Evolutionary conservation across 2,888 invertebrate genomes (phyloP).

Genomic region (Latrodectus hesperus): DNA sequence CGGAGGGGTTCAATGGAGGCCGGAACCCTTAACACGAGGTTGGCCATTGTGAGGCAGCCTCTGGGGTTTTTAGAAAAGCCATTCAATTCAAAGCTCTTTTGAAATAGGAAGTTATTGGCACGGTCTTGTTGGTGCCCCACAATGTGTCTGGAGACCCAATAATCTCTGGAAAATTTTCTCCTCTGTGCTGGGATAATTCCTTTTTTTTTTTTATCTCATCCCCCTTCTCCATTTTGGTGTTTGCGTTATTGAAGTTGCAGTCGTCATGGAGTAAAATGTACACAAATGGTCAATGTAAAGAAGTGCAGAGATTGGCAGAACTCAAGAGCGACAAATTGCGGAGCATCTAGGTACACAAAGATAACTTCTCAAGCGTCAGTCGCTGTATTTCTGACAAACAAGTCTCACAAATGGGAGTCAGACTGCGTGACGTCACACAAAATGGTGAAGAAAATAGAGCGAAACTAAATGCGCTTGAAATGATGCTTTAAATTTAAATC

Average conservation of each 20-base stretch:
- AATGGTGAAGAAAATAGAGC: too few species aligned
- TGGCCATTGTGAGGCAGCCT: slow-evolving; percentile 30
- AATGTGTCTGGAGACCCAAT: slow-evolving; percentile 17
- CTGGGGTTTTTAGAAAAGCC: slow-evolving; percentile 40
- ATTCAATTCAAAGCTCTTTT: slow-evolving; percentile 34
- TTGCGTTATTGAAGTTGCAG: slow-evolving; percentile 9
- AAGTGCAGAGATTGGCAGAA: not conserved
- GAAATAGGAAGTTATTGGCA: slow-evolving; percentile 40
- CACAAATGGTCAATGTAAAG: not conserved
- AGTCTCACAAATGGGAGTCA: too few species aligned
- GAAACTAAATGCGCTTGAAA: too few species aligned
- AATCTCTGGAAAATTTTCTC: slow-evolving; percentile 17
- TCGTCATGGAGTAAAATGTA: not conserved
- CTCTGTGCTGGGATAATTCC: slow-evolving; percentile 1
- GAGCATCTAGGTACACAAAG: not conserved
- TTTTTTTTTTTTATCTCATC: slow-evolving; percentile 9
- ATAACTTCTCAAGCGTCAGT: too few species aligned
- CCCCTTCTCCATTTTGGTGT: not conserved
- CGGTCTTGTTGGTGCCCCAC: slow-evolving; percentile 44
- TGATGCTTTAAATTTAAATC: too few species aligned
- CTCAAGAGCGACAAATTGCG: not conserved
- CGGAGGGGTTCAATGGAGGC: slow-evolving; percentile 30
- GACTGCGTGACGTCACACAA: too few species aligned
- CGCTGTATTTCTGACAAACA: too few species aligned
- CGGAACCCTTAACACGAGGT: slow-evolving; percentile 36